These are phyloP conservation scores for Zosterops pallidus DNA, from an alignment of 2,113 vertebrate genomes.

Conservation along the genomic window DNA sequence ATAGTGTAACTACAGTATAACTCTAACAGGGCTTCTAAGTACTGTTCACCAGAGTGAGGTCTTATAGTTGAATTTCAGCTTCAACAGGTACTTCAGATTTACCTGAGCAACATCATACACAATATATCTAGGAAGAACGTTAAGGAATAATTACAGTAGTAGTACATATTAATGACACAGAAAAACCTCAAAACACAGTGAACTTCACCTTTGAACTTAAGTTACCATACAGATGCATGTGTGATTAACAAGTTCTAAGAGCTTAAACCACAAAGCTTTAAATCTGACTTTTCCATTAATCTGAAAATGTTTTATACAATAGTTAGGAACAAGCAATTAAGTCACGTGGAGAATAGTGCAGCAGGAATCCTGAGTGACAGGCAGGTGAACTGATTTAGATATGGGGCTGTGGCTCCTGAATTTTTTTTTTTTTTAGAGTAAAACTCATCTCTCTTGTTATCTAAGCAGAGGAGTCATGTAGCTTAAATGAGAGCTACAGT, in stretches of 20 bases:
- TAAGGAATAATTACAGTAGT: constrained; percentile 40
- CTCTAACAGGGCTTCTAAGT: constrained; percentile 42
- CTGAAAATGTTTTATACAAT: not conserved
- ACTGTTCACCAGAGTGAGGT: constrained; percentile 89
- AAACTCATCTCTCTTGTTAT: not conserved
- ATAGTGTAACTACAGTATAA: constrained; percentile 58
- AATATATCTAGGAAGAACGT: constrained; percentile 84
- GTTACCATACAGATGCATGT: not conserved
- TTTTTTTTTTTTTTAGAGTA: not conserved
- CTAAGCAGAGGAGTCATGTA: not conserved
- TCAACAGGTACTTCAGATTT: constrained; percentile 96
- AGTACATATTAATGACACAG: not conserved
- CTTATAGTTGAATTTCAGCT: constrained; percentile 96
- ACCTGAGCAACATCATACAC: constrained; percentile 96
- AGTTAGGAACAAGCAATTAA: not conserved
- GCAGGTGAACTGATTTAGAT: not conserved
- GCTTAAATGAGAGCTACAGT: not conserved
- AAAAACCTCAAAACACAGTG: not conserved
- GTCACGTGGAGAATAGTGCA: not conserved
- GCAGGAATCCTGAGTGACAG: not conserved
- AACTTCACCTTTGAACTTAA: not conserved
- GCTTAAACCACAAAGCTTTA: not conserved
- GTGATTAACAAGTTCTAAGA: not conserved
- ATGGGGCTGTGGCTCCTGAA: not conserved
- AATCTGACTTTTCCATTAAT: not conserved